phyloP scores from a whole-genome alignment of 2,113 vertebrate genomes.

The Mirza zaza region DNA sequence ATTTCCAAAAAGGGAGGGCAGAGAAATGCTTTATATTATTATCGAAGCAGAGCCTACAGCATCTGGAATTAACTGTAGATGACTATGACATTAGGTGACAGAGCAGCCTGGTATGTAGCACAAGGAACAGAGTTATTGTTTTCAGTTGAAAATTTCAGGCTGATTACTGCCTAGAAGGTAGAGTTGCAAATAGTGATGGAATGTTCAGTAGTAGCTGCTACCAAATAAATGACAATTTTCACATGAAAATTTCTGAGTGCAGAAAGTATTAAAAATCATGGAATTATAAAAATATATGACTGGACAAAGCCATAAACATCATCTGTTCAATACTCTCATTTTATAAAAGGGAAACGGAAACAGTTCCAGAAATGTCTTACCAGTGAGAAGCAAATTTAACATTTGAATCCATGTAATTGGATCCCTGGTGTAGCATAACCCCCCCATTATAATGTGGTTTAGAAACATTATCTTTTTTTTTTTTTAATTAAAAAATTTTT shows the following conservation, averaged over 20 bases:
- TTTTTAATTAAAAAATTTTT: too few species aligned
- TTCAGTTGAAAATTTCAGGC: not conserved
- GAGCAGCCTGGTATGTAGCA: not conserved
- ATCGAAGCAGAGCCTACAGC: not conserved
- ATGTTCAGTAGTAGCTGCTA: not conserved
- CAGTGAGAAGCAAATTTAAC: not conserved
- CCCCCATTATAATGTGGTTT: not conserved
- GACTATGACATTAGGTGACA: not conserved
- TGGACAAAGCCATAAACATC: not conserved
- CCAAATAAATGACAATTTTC: not conserved
- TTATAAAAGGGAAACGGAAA: slow-evolving; percentile 1
- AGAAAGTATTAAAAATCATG: not conserved
- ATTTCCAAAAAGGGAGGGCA: not conserved
- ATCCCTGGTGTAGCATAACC: not conserved
- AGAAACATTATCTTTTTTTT: not conserved
- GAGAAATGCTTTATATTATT: slow-evolving; percentile 26
- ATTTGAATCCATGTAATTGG: not conserved
- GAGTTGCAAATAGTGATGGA: not conserved
- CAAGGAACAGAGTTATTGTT: not conserved
- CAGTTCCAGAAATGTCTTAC: not conserved
- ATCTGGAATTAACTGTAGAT: slow-evolving; percentile 1
- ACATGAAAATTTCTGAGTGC: not conserved
- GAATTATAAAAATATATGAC: not conserved
- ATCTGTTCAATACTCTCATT: not conserved
- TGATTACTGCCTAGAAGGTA: not conserved